phyloP scores from a whole-genome alignment of 2,797 vertebrate species.

The Pseudochaenichthys georgianus region DNA sequence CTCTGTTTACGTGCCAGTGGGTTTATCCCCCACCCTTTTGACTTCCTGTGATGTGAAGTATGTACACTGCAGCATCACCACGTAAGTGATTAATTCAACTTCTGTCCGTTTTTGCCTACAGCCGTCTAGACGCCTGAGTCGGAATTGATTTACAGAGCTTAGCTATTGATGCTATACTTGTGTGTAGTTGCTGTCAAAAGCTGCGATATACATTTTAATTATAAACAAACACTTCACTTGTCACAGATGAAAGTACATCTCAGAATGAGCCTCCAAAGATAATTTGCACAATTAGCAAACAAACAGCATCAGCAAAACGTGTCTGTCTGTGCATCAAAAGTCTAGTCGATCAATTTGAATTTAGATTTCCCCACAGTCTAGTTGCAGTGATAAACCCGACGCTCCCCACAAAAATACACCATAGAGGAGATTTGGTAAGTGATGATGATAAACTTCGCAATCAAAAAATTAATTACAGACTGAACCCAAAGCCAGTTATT shows the following conservation, averaged over 20 bases:
- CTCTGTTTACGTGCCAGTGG: conserved; percentile 66
- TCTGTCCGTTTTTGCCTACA: conserved; percentile 54
- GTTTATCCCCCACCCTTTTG: conserved; percentile 36
- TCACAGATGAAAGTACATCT: conserved; percentile 38
- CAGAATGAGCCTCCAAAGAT: conserved; percentile 30
- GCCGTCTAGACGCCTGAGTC: conserved; percentile 44
- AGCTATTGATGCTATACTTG: conserved; percentile 39
- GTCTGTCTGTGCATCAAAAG: conserved; percentile 11
- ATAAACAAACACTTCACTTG: conserved; percentile 39
- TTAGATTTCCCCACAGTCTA: background rate
- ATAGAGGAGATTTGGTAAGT: background rate
- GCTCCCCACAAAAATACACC: background rate
- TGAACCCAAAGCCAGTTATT: background rate
- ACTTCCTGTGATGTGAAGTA: conserved; percentile 74
- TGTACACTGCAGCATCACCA: conserved; percentile 68
- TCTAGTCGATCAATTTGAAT: conserved; percentile 8
- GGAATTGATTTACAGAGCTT: conserved; percentile 57
- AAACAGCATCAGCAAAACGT: conserved; percentile 6
- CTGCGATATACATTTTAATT: conserved; percentile 29
- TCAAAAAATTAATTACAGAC: background rate
- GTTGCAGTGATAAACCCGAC: background rate
- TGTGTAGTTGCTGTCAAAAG: conserved; percentile 21
- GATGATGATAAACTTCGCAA: conserved; percentile 4
- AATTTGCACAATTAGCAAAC: conserved; percentile 35
- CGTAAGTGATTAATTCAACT: conserved; percentile 79